Percentiles rank a stretch among this genome's conserved stretches.
phyloP scores from a whole-genome alignment of 2,113 vertebrate genomes.

The Pelmatolapia mariae region DNA sequence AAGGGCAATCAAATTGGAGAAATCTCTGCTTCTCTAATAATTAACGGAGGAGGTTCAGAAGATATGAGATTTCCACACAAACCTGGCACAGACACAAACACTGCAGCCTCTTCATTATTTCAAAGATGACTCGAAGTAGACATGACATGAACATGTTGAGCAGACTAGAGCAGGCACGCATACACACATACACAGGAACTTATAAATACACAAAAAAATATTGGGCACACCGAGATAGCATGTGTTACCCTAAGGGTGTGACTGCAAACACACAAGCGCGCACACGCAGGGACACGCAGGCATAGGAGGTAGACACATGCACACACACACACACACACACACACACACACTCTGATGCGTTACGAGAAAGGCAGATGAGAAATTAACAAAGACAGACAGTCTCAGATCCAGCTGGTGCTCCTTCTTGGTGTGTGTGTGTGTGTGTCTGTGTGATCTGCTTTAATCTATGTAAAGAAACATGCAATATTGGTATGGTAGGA shows the following conservation, averaged over 20 bases:
- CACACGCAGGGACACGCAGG: neutral
- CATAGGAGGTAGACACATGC: neutral
- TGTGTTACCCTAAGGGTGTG: constrained; percentile 50
- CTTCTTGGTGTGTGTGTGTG: neutral
- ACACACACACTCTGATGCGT: neutral
- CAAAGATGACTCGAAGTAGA: constrained; percentile 48
- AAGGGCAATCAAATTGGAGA: neutral
- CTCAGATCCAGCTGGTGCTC: constrained; percentile 46
- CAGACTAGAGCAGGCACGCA: neutral
- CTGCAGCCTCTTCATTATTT: constrained; percentile 43
- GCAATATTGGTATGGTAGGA: neutral
- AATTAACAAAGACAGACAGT: constrained; percentile 51
- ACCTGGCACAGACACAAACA: neutral
- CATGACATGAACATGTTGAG: constrained; percentile 45
- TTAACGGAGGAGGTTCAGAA: neutral
- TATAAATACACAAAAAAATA: constrained; percentile 34
- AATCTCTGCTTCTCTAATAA: neutral
- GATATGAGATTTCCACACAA: neutral
- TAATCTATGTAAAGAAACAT: neutral
- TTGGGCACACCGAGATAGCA: constrained; percentile 37
- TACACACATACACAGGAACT: neutral
- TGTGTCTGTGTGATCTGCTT: neutral
- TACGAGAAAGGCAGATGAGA: constrained; percentile 30
- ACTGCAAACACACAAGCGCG: neutral
- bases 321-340: neutral